phyloP scores from a whole-genome alignment of 2,888 invertebrate species.

The Agonopterix arenella region DNA sequence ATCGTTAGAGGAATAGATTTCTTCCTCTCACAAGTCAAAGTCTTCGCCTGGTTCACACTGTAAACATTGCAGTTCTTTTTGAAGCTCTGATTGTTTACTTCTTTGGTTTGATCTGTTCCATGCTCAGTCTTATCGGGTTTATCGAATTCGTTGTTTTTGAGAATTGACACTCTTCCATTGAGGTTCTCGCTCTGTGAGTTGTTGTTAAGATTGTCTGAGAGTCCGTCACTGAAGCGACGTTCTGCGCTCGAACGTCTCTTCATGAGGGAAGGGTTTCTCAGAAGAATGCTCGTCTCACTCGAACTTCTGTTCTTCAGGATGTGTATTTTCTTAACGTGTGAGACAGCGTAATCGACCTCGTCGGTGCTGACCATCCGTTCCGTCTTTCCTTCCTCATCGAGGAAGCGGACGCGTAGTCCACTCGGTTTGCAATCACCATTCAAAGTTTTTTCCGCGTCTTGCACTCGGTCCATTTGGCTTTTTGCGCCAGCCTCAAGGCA shows the following conservation, averaged over 20 bases:
- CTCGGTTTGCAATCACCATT: slow-evolving; percentile 44
- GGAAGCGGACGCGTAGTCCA: slow-evolving; percentile 64
- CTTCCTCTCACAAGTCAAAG: slow-evolving; percentile 59
- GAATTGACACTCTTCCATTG: slow-evolving; percentile 38
- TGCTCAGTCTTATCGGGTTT: slow-evolving; percentile 51
- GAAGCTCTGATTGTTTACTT: slow-evolving; percentile 49
- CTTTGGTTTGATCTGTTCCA: slow-evolving; percentile 60
- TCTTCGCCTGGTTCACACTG: slow-evolving; percentile 70
- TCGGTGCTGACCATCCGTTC: slow-evolving; percentile 66
- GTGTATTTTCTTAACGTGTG: slow-evolving; percentile 68
- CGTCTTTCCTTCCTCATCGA: slow-evolving; percentile 69
- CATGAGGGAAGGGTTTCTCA: slow-evolving; percentile 61
- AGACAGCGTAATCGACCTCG: slow-evolving; percentile 60
- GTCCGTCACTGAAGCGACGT: slow-evolving; percentile 49
- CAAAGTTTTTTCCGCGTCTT: slow-evolving; percentile 51
- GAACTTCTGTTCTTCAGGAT: slow-evolving; percentile 70
- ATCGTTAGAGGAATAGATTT: slow-evolving; percentile 56
- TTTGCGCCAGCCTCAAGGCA: slow-evolving; percentile 55
- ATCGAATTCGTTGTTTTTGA: slow-evolving; percentile 32
- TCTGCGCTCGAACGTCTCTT: slow-evolving; percentile 54
- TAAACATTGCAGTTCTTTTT: slow-evolving; percentile 71
- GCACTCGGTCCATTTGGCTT: slow-evolving; percentile 51
- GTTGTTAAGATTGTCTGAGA: slow-evolving; percentile 54
- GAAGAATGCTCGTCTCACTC: slow-evolving; percentile 66
- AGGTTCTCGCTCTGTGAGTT: slow-evolving; percentile 60